Conservation (phyloP, 1,140 invertebrate species). For the Harpegnathos saltator region DNA sequence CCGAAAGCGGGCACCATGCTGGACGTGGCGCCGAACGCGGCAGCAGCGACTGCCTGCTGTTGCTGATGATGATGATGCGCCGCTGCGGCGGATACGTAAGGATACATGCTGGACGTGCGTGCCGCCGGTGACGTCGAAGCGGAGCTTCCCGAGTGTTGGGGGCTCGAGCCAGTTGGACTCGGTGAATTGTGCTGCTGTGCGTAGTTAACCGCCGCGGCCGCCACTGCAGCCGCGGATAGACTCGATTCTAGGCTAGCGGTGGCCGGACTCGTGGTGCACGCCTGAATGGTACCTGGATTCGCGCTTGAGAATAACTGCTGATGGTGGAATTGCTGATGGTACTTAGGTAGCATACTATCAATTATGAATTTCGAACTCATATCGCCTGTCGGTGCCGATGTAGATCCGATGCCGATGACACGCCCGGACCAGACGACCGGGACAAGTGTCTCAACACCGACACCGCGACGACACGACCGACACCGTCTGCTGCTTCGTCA, state of each 20-base stretch:
- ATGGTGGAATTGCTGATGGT: slow-evolving; percentile 93
- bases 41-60: slow-evolving; percentile 89
- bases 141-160: slow-evolving; percentile 84
- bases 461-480: slow-evolving; percentile 63
- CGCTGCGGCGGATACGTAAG: slow-evolving; percentile 89
- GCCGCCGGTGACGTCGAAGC: slow-evolving; percentile 87
- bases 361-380: slow-evolving; percentile 99
- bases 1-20: slow-evolving; percentile 90
- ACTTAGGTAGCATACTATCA: slow-evolving; percentile 98
- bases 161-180: slow-evolving; percentile 84
- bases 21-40: slow-evolving; percentile 88
- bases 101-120: slow-evolving; percentile 88
- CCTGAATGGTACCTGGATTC: slow-evolving; percentile 84
- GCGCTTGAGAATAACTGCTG: slow-evolving; percentile 88
- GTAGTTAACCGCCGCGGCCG: slow-evolving; percentile 87
- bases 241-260: slow-evolving; percentile 85
- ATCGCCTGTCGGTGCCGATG: slow-evolving; percentile 79
- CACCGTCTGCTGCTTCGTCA: slow-evolving; percentile 67
- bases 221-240: slow-evolving; percentile 82
- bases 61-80: slow-evolving; percentile 91
- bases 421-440: slow-evolving; percentile 71
- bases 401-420: slow-evolving; percentile 73
- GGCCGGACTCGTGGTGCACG: slow-evolving; percentile 86
- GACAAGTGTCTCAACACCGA: slow-evolving; percentile 76
- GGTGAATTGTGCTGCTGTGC: slow-evolving; percentile 83